Percentiles rank a stretch among this genome's conserved stretches.
These are phyloP conservation scores for Rhagoletis pomonella DNA, from an alignment of 1,140 invertebrate species.

Conservation along the genomic window DNA sequence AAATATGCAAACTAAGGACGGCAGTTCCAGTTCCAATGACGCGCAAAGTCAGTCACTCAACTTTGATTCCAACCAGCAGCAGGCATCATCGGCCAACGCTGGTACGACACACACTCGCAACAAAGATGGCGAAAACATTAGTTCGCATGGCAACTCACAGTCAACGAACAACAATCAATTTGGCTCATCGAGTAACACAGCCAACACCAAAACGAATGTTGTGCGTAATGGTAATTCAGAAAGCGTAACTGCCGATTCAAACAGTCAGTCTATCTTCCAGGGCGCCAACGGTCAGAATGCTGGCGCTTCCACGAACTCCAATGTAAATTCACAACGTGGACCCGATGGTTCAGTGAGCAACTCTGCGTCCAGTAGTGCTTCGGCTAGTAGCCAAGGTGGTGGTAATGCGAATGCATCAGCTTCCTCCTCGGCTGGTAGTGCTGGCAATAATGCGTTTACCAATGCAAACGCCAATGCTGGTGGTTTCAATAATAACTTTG, in stretches of 20 bases:
- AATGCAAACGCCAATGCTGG: slow-evolving; percentile 54
- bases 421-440: slow-evolving; percentile 56
- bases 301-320: slow-evolving; percentile 63
- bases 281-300: slow-evolving; percentile 66
- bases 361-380: slow-evolving; percentile 66
- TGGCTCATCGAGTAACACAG: slow-evolving; percentile 65
- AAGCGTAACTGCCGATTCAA: slow-evolving; percentile 63
- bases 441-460: slow-evolving; percentile 1
- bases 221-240: slow-evolving; percentile 60
- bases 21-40: slow-evolving; percentile 59
- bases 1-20: slow-evolving; percentile 56
- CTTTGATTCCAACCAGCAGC: slow-evolving; percentile 63
- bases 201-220: slow-evolving; percentile 66
- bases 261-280: slow-evolving; percentile 70
- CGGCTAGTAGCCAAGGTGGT: slow-evolving; percentile 60
- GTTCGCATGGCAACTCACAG: slow-evolving; percentile 65
- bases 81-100: slow-evolving; percentile 68
- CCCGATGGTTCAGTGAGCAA: slow-evolving; percentile 64
- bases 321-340: slow-evolving; percentile 62
- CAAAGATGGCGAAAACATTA: slow-evolving; percentile 61
- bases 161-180: slow-evolving; percentile 66
- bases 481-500: slow-evolving; percentile 7
- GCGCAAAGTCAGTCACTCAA: slow-evolving; percentile 70
- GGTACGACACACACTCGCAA: slow-evolving; percentile 62
- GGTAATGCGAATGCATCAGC: slow-evolving; percentile 63